Evolutionary conservation across 2,797 vertebrate genomes (phyloP).

Genomic region (Serranus cabrilla): DNA sequence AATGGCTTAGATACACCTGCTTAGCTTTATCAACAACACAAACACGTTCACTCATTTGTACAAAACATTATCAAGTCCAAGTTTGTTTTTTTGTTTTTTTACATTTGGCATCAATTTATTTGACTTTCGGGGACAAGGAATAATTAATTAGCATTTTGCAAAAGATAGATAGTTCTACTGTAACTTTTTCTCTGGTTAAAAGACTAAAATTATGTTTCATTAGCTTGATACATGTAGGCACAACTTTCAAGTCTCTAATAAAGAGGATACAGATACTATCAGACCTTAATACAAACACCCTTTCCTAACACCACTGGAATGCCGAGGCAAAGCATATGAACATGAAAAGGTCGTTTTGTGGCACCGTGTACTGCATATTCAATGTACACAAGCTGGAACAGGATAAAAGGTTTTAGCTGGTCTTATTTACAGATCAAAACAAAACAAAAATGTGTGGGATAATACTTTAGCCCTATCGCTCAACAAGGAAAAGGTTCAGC

Average conservation of each 20-base stretch:
- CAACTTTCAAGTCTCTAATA: slow-evolving; percentile 80
- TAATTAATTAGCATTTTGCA: slow-evolving; percentile 80
- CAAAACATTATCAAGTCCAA: slow-evolving; percentile 18
- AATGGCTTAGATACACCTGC: too few relatives aligned
- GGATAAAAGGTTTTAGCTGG: slow-evolving; percentile 62
- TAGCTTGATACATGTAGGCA: slow-evolving; percentile 81
- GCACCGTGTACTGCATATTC: slow-evolving; percentile 59
- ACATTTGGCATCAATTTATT: slow-evolving; percentile 85
- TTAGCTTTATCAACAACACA: background rate
- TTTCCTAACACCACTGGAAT: slow-evolving; percentile 76
- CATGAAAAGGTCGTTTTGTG: slow-evolving; percentile 60
- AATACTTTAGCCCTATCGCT: slow-evolving; percentile 62
- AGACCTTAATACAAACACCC: slow-evolving; percentile 72
- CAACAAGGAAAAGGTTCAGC: slow-evolving; percentile 55
- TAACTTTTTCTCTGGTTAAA: slow-evolving; percentile 79
- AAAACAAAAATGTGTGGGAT: slow-evolving; percentile 32
- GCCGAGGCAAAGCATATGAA: slow-evolving; percentile 79
- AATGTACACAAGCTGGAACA: slow-evolving; percentile 62
- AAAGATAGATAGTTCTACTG: slow-evolving; percentile 80
- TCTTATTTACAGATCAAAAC: slow-evolving; percentile 76
- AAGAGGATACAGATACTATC: slow-evolving; percentile 73
- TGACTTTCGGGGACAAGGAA: slow-evolving; percentile 70
- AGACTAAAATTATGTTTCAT: slow-evolving; percentile 79
- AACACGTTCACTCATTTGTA: slow-evolving; percentile 11
- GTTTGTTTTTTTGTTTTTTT: background rate